phyloP scores from a whole-genome alignment of 2,888 invertebrate species.

The Acrobasis repandana region DNA sequence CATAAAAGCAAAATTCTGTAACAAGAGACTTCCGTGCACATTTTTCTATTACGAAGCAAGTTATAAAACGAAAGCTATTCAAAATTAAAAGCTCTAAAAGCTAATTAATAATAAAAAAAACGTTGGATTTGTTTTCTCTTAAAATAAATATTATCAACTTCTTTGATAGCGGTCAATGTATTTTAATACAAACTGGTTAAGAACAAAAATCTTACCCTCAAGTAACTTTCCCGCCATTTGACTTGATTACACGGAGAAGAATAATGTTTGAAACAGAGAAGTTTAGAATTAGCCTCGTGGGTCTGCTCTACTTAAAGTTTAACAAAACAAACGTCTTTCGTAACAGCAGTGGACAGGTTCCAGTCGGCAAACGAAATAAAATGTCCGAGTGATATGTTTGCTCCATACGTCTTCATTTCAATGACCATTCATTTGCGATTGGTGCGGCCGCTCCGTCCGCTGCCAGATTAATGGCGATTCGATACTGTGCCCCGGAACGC shows the following conservation, averaged over 20 bases:
- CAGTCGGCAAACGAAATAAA: conserved; percentile 60
- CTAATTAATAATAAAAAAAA: background rate
- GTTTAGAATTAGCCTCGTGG: conserved; percentile 52
- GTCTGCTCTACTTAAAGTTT: conserved; percentile 47
- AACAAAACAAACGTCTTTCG: conserved; percentile 53
- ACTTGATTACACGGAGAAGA: conserved; percentile 55
- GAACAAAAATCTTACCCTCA: conserved; percentile 10
- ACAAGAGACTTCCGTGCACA: background rate
- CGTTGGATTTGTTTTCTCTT: background rate
- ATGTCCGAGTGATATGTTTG: conserved; percentile 65
- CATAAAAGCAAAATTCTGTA: background rate
- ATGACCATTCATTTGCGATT: conserved; percentile 71
- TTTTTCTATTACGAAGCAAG: background rate
- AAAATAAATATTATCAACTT: background rate
- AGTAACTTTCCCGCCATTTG: conserved; percentile 45
- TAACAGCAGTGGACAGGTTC: conserved; percentile 43
- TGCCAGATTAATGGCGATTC: conserved; percentile 62
- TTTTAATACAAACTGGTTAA: conserved; percentile 3
- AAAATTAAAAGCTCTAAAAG: background rate
- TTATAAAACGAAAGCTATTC: background rate
- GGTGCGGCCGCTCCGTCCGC: conserved; percentile 50
- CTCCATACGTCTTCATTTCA: conserved; percentile 70
- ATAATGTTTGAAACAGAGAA: conserved; percentile 47
- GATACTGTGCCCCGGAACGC: conserved; percentile 53
- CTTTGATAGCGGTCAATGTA: conserved; percentile 6